These are phyloP conservation scores for Drosophila mojavensis DNA, from an alignment of 1,140 invertebrate species.

Conservation along the genomic window DNA sequence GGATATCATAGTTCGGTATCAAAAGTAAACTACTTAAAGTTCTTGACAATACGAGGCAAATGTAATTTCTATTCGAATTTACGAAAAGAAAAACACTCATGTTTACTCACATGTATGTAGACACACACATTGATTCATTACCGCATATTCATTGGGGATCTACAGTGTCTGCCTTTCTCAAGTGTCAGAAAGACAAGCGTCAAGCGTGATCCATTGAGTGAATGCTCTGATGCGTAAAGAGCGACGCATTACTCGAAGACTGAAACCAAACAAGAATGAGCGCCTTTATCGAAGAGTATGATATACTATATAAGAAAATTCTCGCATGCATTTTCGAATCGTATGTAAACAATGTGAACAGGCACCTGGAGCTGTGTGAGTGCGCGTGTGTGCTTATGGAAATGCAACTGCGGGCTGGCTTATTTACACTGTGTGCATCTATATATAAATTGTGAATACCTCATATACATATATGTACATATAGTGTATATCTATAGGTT, in stretches of 20 bases:
- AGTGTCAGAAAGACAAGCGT: slow-evolving; percentile 26
- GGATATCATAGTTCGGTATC: neutral
- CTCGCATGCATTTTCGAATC: slow-evolving; percentile 26
- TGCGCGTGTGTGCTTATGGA: slow-evolving; percentile 21
- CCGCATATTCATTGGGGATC: slow-evolving; percentile 19
- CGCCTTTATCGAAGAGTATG: slow-evolving; percentile 28
- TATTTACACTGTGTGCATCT: slow-evolving; percentile 30
- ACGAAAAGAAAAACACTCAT: neutral
- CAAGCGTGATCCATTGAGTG: slow-evolving; percentile 31
- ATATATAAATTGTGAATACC: too few species aligned
- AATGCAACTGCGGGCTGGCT: slow-evolving; percentile 20
- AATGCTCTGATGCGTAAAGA: slow-evolving; percentile 24
- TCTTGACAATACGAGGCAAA: slow-evolving; percentile 2
- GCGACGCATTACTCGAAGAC: neutral
- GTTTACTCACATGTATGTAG: neutral
- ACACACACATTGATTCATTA: slow-evolving; percentile 21
- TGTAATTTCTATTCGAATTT: slow-evolving; percentile 6
- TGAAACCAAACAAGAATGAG: slow-evolving; percentile 26
- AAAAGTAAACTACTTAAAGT: neutral
- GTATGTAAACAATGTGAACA: slow-evolving; percentile 36
- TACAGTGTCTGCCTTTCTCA: slow-evolving; percentile 4
- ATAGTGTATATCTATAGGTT: slow-evolving; percentile 1
- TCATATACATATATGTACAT: neutral
- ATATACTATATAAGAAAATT: slow-evolving; percentile 25
- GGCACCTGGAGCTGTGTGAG: slow-evolving; percentile 22